A percentile compares a stretch with the other conserved stretches of the same genome.
phyloP scores from a whole-genome alignment of 2,797 vertebrate genomes.

The Rhinoraja longicauda region DNA sequence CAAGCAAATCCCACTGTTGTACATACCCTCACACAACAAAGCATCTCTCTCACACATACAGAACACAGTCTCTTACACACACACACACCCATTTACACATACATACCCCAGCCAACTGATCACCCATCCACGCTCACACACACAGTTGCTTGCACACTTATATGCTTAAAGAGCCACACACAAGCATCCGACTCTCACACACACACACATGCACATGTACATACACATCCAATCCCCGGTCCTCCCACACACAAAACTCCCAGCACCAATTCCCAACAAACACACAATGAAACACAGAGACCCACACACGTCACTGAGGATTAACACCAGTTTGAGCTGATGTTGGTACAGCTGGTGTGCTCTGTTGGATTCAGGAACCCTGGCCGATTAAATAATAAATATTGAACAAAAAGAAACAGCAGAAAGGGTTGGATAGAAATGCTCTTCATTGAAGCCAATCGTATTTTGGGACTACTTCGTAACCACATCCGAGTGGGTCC shows the following conservation, averaged over 20 bases:
- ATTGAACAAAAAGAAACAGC: neutral
- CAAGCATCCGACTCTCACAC: neutral
- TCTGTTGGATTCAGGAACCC: neutral
- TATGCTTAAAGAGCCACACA: neutral
- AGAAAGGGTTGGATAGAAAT: neutral
- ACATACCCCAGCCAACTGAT: too few relatives aligned
- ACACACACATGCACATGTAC: slow-evolving; percentile 1
- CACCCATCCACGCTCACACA: neutral
- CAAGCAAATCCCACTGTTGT: too few relatives aligned
- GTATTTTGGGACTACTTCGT: neutral
- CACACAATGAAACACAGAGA: neutral
- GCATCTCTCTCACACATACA: too few relatives aligned
- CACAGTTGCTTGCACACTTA: neutral
- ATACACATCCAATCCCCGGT: too few relatives aligned
- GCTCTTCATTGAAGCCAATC: neutral
- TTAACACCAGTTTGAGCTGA: neutral
- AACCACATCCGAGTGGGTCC: neutral
- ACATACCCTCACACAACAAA: too few relatives aligned
- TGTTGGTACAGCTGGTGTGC: neutral
- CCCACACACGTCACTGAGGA: neutral
- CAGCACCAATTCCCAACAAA: too few relatives aligned
- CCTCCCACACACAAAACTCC: too few relatives aligned
- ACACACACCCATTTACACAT: neutral
- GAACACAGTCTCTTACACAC: neutral
- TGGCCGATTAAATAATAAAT: neutral